phyloP scores from a whole-genome alignment of 1,140 invertebrate species.

The Drosophila cardini region DNA sequence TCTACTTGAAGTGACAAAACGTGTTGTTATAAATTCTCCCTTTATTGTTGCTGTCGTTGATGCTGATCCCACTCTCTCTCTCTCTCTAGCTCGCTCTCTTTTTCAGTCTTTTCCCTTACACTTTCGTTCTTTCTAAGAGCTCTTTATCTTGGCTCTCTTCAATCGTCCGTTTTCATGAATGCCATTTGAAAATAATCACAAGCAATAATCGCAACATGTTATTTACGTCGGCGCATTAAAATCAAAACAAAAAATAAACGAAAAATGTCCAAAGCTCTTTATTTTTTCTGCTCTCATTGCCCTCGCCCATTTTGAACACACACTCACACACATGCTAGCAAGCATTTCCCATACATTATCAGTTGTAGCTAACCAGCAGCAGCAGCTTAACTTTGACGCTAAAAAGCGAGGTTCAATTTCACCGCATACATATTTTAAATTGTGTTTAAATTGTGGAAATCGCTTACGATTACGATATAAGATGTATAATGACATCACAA shows the following conservation, averaged over 20 bases:
- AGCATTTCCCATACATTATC: slow-evolving; percentile 7
- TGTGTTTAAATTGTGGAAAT: slow-evolving; percentile 33
- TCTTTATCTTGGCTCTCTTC: too few species aligned
- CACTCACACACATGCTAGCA: neutral
- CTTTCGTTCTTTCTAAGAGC: too few species aligned
- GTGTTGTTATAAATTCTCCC: slow-evolving; percentile 19
- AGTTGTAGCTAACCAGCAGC: slow-evolving; percentile 6
- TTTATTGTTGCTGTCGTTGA: neutral
- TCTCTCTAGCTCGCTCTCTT: neutral
- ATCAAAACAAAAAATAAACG: slow-evolving; percentile 4
- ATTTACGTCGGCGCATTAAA: slow-evolving; percentile 25
- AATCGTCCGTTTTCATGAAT: slow-evolving; percentile 12
- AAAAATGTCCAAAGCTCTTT: slow-evolving; percentile 9
- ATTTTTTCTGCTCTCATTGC: slow-evolving; percentile 3
- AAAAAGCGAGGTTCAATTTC: slow-evolving; percentile 9
- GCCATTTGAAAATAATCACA: slow-evolving; percentile 31
- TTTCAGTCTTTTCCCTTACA: neutral
- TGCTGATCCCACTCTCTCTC: slow-evolving; percentile 1
- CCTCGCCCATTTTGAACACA: neutral
- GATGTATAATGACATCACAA: slow-evolving; percentile 36
- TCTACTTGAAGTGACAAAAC: slow-evolving; percentile 31
- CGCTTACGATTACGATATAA: slow-evolving; percentile 22
- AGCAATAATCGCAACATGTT: slow-evolving; percentile 32
- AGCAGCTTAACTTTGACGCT: slow-evolving; percentile 6
- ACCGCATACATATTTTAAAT: slow-evolving; percentile 1